Evolutionary conservation across 2,888 invertebrate genomes (phyloP).

Genomic region (Tuberolachnus salignus): DNA sequence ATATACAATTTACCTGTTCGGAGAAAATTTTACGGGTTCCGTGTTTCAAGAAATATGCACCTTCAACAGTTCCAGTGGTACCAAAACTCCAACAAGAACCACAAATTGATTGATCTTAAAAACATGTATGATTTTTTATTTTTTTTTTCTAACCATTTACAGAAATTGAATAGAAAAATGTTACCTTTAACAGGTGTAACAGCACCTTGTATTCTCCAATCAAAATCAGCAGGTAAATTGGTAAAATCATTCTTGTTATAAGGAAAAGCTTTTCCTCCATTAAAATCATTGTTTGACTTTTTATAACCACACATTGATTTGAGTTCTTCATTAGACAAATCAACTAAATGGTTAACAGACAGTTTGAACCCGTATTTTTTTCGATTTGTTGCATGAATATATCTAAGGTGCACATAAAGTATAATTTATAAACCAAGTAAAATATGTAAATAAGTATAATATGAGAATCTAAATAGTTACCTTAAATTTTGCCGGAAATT

Average conservation of each 20-base stretch:
- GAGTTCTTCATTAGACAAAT: slow-evolving; percentile 78
- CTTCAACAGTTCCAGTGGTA: slow-evolving; percentile 90
- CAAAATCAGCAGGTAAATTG: slow-evolving; percentile 63
- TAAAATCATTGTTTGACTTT: slow-evolving; percentile 67
- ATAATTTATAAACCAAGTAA: background rate
- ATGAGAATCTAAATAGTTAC: slow-evolving; percentile 62
- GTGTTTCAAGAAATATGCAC: slow-evolving; percentile 83
- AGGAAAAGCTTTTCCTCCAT: slow-evolving; percentile 82
- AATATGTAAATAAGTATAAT: no score
- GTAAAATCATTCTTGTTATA: slow-evolving; percentile 66
- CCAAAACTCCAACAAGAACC: slow-evolving; percentile 98
- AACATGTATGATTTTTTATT: background rate
- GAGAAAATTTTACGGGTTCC: slow-evolving; percentile 82
- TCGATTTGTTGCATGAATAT: slow-evolving; percentile 81
- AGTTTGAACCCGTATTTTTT: slow-evolving; percentile 75
- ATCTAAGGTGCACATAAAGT: slow-evolving; percentile 64
- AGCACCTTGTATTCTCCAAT: slow-evolving; percentile 92
- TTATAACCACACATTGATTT: slow-evolving; percentile 75
- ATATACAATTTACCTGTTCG: slow-evolving; percentile 70
- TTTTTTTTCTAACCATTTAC: background rate
- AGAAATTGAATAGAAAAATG: background rate
- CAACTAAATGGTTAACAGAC: slow-evolving; percentile 86
- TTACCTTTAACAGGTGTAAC: slow-evolving; percentile 91
- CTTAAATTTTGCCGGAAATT: slow-evolving; percentile 86
- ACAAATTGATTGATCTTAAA: slow-evolving; percentile 92